phyloP scores from a whole-genome alignment of 2,113 vertebrate species.

The Scytalopus superciliaris region DNA sequence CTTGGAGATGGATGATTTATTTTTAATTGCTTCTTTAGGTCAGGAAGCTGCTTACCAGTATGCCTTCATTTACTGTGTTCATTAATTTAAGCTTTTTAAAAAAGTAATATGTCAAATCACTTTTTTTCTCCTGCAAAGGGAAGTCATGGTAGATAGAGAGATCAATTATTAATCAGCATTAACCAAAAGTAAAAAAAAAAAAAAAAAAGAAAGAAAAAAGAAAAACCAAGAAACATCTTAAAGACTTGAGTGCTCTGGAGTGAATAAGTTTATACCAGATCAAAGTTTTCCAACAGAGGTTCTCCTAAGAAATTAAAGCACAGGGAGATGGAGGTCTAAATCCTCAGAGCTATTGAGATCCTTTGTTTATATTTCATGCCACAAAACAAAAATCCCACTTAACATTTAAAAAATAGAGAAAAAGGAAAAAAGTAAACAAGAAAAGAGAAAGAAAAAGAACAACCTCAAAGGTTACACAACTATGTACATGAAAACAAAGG shows the following conservation, averaged over 20 bases:
- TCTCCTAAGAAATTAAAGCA: not conserved
- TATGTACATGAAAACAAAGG: not conserved
- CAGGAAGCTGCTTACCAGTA: constrained; percentile 37
- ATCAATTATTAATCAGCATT: constrained; percentile 40
- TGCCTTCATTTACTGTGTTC: constrained; percentile 25
- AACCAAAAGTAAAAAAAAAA: not conserved
- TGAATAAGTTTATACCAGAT: not conserved
- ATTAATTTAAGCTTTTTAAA: not conserved
- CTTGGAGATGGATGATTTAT: constrained; percentile 62
- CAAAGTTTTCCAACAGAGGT: not conserved
- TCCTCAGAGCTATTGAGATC: not conserved
- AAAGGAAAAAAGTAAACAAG: not conserved
- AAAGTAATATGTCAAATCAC: not conserved
- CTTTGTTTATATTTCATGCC: not conserved
- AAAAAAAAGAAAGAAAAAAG: too few relatives aligned
- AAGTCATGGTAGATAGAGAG: not conserved
- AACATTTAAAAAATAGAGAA: not conserved
- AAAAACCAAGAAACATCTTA: not conserved
- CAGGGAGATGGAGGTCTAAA: not conserved
- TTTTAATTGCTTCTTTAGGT: constrained; percentile 71
- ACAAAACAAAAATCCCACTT: not conserved
- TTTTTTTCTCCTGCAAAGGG: not conserved
- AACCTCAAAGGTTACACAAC: not conserved
- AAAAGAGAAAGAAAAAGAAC: not conserved
- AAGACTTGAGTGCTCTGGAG: not conserved